Evolutionary conservation across 2,113 vertebrate genomes (phyloP), one percentile per base, ranked within the genome.

Genomic region (Pogona vitticeps): DNA sequence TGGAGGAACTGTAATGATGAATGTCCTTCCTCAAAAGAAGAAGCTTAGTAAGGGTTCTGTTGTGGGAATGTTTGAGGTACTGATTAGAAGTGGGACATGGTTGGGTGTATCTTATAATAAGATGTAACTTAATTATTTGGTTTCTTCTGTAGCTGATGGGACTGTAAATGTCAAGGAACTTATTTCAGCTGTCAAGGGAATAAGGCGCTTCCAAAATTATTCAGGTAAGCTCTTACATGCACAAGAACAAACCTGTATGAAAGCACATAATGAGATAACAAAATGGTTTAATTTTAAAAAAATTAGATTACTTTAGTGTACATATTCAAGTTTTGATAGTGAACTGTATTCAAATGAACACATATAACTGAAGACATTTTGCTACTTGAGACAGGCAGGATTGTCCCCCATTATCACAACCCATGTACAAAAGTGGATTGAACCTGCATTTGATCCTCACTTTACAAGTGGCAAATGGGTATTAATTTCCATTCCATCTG

Each of bases 81-180:
- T 26, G 20, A 23, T 7, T n/a, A n/a, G n/a, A n/a, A 6, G 56
- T 59, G 58, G 58, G 58, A 63, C 10, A 61, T 17, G 46, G 46
- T 31, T 33, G 28, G 31, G 31, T 82, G 12, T 52, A 20, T 52
- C 7, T 40, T 72, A 31, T 80, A 6, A 21, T 59, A 59, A 28
- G 21, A 65, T 31, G 58, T 33, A 52, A 40, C 40, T 0, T 36
- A 65, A 75, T 28, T 75, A 8, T 2, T 63, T 78, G n/a, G 6
- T 85, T 78, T 88, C 75, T 46, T 38, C 63, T 88, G 10, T 78
- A 92, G 89, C 90, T 67, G 86, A 86, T 23, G 86, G 84, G 40
- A 89, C 36, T 28, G 42, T 93, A 33, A 89, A 83, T 82, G 26
- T 91, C 86, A 89, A 89, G 75, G 89, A 92, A 31, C 78, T 76